Conservation (phyloP, 2,113 vertebrate species). For the Turnix velox region DNA sequence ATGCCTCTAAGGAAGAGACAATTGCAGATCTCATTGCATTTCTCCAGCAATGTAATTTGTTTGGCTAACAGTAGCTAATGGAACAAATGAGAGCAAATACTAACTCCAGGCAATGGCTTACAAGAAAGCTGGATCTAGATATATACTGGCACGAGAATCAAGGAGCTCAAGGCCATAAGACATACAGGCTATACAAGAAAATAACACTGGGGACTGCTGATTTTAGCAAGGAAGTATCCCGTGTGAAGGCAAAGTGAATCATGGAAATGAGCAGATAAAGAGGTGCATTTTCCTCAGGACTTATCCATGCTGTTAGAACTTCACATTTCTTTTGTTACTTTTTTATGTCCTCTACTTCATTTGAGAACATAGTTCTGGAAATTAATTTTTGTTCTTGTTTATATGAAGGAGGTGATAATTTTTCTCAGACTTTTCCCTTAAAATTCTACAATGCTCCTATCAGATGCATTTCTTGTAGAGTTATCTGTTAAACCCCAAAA, state of each 20-base stretch:
- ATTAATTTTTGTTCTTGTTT: neutral
- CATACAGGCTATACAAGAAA: neutral
- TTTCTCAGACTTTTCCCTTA: neutral
- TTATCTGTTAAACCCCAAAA: neutral
- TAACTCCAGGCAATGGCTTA: neutral
- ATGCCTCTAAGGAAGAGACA: neutral
- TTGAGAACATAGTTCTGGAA: accelerated
- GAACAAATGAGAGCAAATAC: neutral
- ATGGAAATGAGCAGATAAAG: neutral
- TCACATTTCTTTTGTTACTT: neutral
- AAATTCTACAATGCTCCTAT: neutral
- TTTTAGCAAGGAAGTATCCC: neutral
- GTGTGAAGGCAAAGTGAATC: neutral
- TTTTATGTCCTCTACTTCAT: neutral
- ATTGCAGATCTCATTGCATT: neutral
- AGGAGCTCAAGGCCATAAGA: neutral
- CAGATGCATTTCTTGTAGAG: neutral
- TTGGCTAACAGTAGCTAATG: neutral
- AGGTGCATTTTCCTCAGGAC: neutral
- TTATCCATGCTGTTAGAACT: neutral
- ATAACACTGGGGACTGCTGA: neutral
- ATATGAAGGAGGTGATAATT: neutral
- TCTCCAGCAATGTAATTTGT: neutral
- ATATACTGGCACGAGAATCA: neutral
- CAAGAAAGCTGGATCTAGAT: neutral